phyloP scores from a whole-genome alignment of 2,888 invertebrate species.

The Uloborus plumipes region DNA sequence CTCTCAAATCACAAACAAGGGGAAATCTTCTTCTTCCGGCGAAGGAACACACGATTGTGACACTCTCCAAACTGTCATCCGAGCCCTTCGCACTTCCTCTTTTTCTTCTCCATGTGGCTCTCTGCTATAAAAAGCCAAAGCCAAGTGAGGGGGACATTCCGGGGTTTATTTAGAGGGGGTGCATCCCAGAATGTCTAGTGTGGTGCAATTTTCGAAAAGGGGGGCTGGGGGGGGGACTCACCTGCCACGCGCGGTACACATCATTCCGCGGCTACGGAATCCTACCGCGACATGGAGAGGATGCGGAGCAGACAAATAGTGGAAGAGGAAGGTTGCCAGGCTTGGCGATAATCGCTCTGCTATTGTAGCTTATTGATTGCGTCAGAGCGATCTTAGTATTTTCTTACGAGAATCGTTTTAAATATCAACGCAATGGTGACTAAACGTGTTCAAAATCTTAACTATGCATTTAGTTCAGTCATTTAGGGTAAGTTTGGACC shows the following conservation, averaged over 20 bases:
- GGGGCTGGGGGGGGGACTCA: constrained; percentile 6
- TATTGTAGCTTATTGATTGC: background rate
- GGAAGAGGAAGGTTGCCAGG: background rate
- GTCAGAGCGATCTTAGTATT: background rate
- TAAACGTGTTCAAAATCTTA: no score
- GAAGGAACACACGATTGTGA: background rate
- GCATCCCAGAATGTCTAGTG: constrained; percentile 39
- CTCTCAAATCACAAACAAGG: no score
- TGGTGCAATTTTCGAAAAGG: constrained; percentile 26
- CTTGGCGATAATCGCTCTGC: constrained; percentile 25
- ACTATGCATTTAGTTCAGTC: no score
- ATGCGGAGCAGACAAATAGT: constrained; percentile 34
- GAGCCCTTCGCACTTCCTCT: constrained; percentile 24
- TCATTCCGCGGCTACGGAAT: constrained; percentile 48
- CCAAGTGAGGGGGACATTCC: constrained; percentile 28
- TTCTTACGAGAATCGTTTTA: background rate
- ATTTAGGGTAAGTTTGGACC: no score
- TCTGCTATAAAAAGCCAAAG: constrained; percentile 47
- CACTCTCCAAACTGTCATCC: constrained; percentile 23
- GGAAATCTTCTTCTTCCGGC: no score
- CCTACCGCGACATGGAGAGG: constrained; percentile 35
- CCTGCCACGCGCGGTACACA: constrained; percentile 48
- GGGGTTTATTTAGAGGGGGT: constrained; percentile 34
- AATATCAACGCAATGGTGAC: no score
- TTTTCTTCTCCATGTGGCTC: background rate